Percentiles rank a stretch among this genome's conserved stretches.
phyloP scores from a whole-genome alignment of 1,140 invertebrate genomes.

The Formica selysi region DNA sequence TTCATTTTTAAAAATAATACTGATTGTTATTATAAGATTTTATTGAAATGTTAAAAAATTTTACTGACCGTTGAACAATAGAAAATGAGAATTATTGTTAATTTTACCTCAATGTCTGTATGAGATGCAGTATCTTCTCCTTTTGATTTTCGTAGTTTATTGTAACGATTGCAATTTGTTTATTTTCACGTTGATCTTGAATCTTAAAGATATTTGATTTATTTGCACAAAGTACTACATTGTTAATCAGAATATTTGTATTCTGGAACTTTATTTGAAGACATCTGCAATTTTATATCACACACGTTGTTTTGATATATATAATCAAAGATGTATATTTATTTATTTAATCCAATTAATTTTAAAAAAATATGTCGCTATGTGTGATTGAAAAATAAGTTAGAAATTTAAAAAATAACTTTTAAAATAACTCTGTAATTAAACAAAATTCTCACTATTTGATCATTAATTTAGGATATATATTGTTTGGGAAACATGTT shows the following conservation, averaged over 20 bases:
- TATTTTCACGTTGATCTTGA: neutral
- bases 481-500: neutral
- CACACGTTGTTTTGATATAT: neutral
- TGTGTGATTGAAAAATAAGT: neutral
- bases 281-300: slow-evolving; percentile 13
- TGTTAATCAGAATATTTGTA: slow-evolving; percentile 18
- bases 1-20: neutral
- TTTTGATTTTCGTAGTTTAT: slow-evolving; percentile 9
- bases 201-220: neutral
- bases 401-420: neutral
- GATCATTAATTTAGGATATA: neutral
- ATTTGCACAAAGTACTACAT: neutral
- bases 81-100: neutral
- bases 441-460: neutral
- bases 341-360: neutral
- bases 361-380: neutral
- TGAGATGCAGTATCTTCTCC: slow-evolving; percentile 10
- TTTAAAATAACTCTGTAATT: neutral
- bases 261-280: neutral
- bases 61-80: neutral
- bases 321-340: neutral
- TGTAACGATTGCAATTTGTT: neutral
- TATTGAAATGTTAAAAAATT: neutral
- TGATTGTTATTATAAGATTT: neutral
- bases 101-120: slow-evolving; percentile 36